A percentile compares a stretch with the other conserved stretches of the same genome.
phyloP scores from a whole-genome alignment of 1,140 invertebrate genomes.

The Euura saliciscinereae region DNA sequence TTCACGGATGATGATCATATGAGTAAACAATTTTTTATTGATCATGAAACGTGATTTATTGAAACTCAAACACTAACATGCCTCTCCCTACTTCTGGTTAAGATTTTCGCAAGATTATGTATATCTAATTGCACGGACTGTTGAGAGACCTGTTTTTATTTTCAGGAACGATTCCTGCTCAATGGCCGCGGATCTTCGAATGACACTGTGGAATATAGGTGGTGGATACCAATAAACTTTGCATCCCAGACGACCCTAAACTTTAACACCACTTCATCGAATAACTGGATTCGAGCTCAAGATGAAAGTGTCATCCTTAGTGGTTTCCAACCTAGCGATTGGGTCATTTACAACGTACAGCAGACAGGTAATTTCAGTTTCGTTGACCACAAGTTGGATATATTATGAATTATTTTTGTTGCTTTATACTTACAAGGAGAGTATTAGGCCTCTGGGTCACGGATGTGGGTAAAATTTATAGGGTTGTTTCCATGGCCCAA shows the following conservation, averaged over 20 bases:
- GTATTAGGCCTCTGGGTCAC: too few relatives aligned
- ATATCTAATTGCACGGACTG: too few relatives aligned
- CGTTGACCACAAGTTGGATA: too few relatives aligned
- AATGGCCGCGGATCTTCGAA: neutral
- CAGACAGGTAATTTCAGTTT: slow-evolving; percentile 48
- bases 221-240: slow-evolving; percentile 61
- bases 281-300: slow-evolving; percentile 45
- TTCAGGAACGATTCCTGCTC: slow-evolving; percentile 9
- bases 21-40: neutral
- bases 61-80: too few relatives aligned
- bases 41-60: neutral
- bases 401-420: neutral
- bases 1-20: too few relatives aligned
- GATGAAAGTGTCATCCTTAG: slow-evolving; percentile 41
- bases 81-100: too few relatives aligned
- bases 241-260: slow-evolving; percentile 46
- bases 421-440: too few relatives aligned
- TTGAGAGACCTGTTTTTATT: too few relatives aligned
- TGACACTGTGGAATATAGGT: slow-evolving; percentile 31
- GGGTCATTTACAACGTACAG: slow-evolving; percentile 62
- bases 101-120: too few relatives aligned
- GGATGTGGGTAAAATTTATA: too few relatives aligned
- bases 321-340: slow-evolving; percentile 51
- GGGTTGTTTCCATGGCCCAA: too few relatives aligned
- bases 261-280: slow-evolving; percentile 53